A percentile compares a stretch with the other conserved stretches of the same genome.
These are phyloP conservation scores for Drosophila mayri DNA, from an alignment of 1,140 invertebrate species.

Conservation along the genomic window DNA sequence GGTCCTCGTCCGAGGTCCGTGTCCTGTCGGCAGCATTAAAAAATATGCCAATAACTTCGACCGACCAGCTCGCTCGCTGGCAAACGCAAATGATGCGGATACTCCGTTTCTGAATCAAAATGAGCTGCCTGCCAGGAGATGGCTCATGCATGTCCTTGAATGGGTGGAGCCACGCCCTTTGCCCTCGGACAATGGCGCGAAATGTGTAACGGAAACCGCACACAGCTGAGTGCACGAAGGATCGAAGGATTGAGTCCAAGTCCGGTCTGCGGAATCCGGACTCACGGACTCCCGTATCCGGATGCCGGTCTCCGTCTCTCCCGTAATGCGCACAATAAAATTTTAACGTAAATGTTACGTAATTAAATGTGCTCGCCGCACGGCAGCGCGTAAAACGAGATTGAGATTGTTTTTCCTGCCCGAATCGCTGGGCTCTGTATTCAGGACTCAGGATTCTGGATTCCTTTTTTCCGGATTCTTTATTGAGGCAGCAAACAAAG, in stretches of 20 bases:
- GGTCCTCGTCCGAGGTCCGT: neutral
- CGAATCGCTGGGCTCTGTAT: neutral
- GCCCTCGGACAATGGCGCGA: slow-evolving; percentile 60
- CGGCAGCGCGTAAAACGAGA: slow-evolving; percentile 53
- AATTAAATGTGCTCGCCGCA: slow-evolving; percentile 64
- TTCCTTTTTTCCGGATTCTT: slow-evolving; percentile 9
- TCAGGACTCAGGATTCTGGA: slow-evolving; percentile 2
- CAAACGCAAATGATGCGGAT: slow-evolving; percentile 63
- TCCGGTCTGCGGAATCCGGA: slow-evolving; percentile 34
- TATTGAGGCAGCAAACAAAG: slow-evolving; percentile 32
- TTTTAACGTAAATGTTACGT: slow-evolving; percentile 76
- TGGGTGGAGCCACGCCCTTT: slow-evolving; percentile 37
- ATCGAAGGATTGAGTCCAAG: slow-evolving; percentile 47
- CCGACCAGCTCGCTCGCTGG: slow-evolving; percentile 25
- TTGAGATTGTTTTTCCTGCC: slow-evolving; percentile 50
- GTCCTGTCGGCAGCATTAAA: slow-evolving; percentile 23
- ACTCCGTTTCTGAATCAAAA: slow-evolving; percentile 38
- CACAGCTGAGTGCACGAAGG: slow-evolving; percentile 66
- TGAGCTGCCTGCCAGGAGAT: slow-evolving; percentile 27
- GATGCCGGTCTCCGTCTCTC: slow-evolving; percentile 28
- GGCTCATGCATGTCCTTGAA: slow-evolving; percentile 36
- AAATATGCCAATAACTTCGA: slow-evolving; percentile 51
- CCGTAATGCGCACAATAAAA: slow-evolving; percentile 74
- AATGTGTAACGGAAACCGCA: slow-evolving; percentile 79
- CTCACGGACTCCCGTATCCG: slow-evolving; percentile 29